A percentile compares a stretch with the other conserved stretches of the same genome.
Evolutionary conservation across 2,113 vertebrate genomes (phyloP).

Genomic region (Dolichotis patagonum): DNA sequence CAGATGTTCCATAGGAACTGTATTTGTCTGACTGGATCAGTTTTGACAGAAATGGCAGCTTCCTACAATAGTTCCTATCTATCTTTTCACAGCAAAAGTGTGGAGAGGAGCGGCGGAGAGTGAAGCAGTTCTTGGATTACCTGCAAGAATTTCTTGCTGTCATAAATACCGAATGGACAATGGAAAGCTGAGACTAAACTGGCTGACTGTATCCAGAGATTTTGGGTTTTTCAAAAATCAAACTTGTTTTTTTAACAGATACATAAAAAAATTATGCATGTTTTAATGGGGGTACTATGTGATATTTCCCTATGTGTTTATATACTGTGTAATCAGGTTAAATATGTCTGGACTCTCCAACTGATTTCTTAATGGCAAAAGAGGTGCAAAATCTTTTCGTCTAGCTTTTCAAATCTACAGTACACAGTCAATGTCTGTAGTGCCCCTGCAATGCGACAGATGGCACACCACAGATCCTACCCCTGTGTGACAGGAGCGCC

Average conservation of each 20-base stretch:
- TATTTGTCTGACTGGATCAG: background rate
- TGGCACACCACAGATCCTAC: background rate
- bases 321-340: background rate
- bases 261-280: background rate
- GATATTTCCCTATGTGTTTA: background rate
- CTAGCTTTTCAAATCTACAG: no score
- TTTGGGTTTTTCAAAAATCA: background rate
- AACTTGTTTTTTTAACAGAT: background rate
- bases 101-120: constrained; percentile 59
- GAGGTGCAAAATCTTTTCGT: background rate
- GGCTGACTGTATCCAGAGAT: background rate
- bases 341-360: background rate
- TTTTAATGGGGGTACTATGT: no score
- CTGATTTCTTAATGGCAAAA: background rate
- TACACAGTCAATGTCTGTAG: background rate
- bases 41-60: background rate
- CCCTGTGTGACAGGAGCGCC: background rate
- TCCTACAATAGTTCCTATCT: background rate
- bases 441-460: no score
- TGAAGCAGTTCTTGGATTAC: constrained; percentile 70
- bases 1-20: constrained; percentile 10
- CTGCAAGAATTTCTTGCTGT: constrained; percentile 71
- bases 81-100: constrained; percentile 74
- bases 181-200: constrained; percentile 22
- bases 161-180: constrained; percentile 69